phyloP scores from a whole-genome alignment of 2,113 vertebrate genomes.

The mouse (Mus musculus) region DNA sequence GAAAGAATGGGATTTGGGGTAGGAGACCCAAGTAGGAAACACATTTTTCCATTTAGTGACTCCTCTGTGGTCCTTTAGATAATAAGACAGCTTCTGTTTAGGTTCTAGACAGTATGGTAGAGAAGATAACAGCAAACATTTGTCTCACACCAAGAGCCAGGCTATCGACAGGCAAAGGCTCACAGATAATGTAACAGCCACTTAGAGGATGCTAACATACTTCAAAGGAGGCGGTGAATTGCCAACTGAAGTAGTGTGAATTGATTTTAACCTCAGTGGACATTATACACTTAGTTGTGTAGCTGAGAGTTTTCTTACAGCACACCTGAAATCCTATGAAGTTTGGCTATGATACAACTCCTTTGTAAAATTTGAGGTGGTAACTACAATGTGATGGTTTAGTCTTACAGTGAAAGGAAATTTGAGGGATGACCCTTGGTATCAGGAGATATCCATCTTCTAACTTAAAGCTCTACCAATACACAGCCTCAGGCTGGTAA shows the following conservation, averaged over 20 bases:
- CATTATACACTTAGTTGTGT: not conserved
- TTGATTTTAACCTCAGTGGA: not conserved
- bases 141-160: not conserved
- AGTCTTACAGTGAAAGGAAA: not conserved
- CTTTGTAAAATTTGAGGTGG: not conserved
- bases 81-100: slow-evolving; percentile 4
- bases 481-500: not conserved
- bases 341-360: not conserved
- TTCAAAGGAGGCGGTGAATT: slow-evolving; percentile 8
- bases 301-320: not conserved
- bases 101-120: not conserved
- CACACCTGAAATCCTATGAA: not conserved
- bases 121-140: not conserved
- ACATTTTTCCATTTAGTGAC: not conserved
- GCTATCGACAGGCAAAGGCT: not conserved
- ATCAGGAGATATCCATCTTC: not conserved
- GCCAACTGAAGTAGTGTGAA: not conserved
- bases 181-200: not conserved
- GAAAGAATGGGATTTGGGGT: not conserved
- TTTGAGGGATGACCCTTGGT: not conserved
- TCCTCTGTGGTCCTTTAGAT: not conserved
- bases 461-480: not conserved
- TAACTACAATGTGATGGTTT: not conserved
- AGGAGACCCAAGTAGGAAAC: not conserved
- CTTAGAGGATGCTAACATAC: slow-evolving; percentile 21